Evolutionary conservation across 2,113 vertebrate species (phyloP), one percentile per base, ranked within the genome.

Genomic region (Reinhardtius hippoglossoides): DNA sequence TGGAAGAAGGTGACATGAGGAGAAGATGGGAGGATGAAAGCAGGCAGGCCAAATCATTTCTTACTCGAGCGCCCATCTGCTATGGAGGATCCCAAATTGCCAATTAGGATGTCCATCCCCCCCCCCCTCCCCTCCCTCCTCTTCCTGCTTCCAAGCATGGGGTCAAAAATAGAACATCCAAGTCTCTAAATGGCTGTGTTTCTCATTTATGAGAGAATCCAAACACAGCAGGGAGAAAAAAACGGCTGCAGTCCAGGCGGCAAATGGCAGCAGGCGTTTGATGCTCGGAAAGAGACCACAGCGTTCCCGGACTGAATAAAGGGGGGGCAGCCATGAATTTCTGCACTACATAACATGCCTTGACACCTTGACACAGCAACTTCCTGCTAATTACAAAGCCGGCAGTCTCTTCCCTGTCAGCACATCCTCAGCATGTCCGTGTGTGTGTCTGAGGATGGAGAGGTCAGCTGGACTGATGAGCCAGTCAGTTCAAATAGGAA

Each of bases 341-440:
- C 75, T 27, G 15, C 68, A 24, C 83, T 65, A 56, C 86, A 63
- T 21, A 21, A 56, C 60, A 84, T 65, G 74, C 82, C 84, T 77
- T 93, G 92, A 91, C 86, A 91, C 91, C 85, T 89, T 91, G 90
- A 93, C 91, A 91, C 87, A 0, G 57, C 71, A 78, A 83, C 87
- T 91, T 92, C 92, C 91, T 92, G 82, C 82, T 91, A 84, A 92
- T 93, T 92, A 89, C 85, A 86, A 31, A 84, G 76, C 78, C 65
- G 73, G 71, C 67, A 42, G 76, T 83, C 86, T 81, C 80, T 69
- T 90, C 88, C 80, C 74, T 84, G 82, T 90, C 89, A 83, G 80
- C 86, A 90, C 85, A 88, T 92, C 88, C 89, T 91, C 85, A 61
- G 55, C 15, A 52, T 56, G 76, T 46, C 0, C 70, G 61, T 79